Conservation (phyloP, 2,113 vertebrate species). For the Pteronura brasiliensis region DNA sequence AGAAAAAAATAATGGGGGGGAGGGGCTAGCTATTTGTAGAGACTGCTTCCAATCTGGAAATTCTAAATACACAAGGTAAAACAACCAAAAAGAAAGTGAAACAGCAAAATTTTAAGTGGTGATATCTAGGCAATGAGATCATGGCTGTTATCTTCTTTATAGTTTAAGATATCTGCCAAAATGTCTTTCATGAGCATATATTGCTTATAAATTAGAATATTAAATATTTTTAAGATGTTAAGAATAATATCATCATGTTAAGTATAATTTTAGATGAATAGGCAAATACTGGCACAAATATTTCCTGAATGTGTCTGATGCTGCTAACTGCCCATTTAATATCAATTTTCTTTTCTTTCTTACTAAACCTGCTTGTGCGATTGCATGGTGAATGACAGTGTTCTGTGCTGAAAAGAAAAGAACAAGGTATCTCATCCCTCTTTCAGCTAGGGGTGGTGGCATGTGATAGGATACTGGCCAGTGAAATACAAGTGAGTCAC, state of each 20-base stretch:
- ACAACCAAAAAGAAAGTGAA: not conserved
- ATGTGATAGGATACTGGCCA: not conserved
- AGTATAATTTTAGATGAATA: not conserved
- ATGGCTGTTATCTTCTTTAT: not conserved
- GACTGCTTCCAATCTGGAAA: not conserved
- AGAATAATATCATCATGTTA: not conserved
- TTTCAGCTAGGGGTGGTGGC: not conserved
- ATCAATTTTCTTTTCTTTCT: not conserved
- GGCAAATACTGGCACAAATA: not conserved
- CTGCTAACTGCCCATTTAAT: not conserved
- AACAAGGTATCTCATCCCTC: not conserved
- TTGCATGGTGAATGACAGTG: not conserved
- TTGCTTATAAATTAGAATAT: not conserved
- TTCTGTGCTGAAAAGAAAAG: not conserved
- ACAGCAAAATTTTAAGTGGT: not conserved
- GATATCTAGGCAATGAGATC: not conserved
- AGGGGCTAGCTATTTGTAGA: not conserved
- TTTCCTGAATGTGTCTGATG: not conserved
- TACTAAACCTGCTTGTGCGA: not conserved
- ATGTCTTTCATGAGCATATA: not conserved
- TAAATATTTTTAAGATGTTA: constrained; percentile 1
- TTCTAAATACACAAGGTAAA: not conserved
- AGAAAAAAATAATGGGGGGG: not conserved
- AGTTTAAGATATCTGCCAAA: not conserved
- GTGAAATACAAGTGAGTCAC: not conserved